Evolutionary conservation across 2,888 invertebrate species (phyloP).

Genomic region (Trachelus stipa): DNA sequence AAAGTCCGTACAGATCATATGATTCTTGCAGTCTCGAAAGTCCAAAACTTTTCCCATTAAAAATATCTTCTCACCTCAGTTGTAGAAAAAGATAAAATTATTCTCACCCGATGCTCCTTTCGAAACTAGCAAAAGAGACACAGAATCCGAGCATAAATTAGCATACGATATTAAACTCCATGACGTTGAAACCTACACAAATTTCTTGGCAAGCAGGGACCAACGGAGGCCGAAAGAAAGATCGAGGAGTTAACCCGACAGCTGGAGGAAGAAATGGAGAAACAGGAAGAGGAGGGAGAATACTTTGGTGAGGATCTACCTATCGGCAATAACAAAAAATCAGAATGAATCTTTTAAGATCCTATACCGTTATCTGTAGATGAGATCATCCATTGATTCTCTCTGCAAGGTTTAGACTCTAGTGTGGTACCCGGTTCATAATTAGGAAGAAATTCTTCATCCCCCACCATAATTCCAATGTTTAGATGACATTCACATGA

Average conservation of each 20-base stretch:
- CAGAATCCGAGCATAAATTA: neutral
- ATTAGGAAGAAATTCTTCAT: neutral
- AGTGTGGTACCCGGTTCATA: neutral
- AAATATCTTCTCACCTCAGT: neutral
- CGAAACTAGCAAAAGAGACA: neutral
- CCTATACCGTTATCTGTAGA: too few relatives aligned
- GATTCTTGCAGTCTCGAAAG: neutral
- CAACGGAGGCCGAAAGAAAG: conserved; percentile 93
- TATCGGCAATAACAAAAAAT: neutral
- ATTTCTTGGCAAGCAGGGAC: conserved; percentile 70
- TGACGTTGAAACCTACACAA: neutral
- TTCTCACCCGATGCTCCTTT: neutral
- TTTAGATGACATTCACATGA: neutral
- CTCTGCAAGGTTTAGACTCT: neutral
- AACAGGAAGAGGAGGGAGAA: conserved; percentile 94
- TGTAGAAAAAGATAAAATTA: neutral
- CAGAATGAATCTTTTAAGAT: too few relatives aligned
- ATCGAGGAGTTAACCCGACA: conserved; percentile 93
- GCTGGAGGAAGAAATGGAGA: conserved; percentile 95
- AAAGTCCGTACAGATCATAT: neutral
- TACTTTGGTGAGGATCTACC: conserved; percentile 83
- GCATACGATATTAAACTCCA: neutral
- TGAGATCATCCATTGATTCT: neutral
- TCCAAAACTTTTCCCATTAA: neutral
- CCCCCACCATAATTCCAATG: neutral